Conservation (phyloP, 2,797 vertebrate genomes). For the Morus bassanus region DNA sequence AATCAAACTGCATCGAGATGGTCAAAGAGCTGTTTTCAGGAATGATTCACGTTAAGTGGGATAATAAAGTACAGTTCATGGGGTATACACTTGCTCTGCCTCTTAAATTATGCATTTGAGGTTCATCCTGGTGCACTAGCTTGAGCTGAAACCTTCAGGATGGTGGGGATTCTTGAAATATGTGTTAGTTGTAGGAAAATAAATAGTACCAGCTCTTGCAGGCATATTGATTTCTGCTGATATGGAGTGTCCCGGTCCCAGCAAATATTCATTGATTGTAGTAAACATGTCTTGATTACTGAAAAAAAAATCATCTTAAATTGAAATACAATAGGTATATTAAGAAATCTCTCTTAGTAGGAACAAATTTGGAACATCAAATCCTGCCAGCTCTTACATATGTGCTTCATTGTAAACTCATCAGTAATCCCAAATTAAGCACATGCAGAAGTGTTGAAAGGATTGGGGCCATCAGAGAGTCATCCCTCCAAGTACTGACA, state of each 20-base stretch:
- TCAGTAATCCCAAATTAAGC: conserved; percentile 3
- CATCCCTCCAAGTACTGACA: conserved; percentile 13
- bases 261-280: not conserved
- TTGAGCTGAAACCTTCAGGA: not conserved
- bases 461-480: not conserved
- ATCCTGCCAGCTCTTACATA: conserved; percentile 1
- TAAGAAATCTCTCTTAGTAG: conserved; percentile 28
- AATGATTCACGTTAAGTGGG: not conserved
- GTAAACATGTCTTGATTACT: not conserved
- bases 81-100: not conserved
- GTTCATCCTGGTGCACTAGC: not conserved
- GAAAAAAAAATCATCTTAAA: not conserved
- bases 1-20: not conserved
- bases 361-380: not conserved
- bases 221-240: not conserved
- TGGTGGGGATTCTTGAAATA: not conserved
- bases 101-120: not conserved
- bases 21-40: not conserved
- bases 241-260: not conserved
- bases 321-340: conserved; percentile 38
- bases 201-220: not conserved
- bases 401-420: not conserved
- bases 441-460: conserved; percentile 8
- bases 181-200: not conserved
- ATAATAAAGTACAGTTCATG: not conserved